These are phyloP conservation scores for Ganaspis sp. DNA, from an alignment of 1,140 invertebrate genomes.

Conservation along the genomic window DNA sequence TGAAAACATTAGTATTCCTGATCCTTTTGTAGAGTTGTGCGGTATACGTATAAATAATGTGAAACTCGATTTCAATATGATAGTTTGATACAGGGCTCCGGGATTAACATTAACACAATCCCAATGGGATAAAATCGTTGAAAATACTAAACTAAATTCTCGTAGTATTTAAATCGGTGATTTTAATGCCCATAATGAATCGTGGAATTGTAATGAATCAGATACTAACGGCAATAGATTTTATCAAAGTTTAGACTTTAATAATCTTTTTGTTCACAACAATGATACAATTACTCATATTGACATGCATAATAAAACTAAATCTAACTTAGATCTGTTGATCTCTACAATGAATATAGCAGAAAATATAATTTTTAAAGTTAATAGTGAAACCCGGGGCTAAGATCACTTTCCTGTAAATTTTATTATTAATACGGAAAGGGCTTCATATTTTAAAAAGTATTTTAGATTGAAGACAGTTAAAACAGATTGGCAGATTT, in stretches of 20 bases:
- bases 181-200: slow-evolving; percentile 10
- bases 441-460: neutral
- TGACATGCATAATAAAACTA: neutral
- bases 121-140: slow-evolving; percentile 33
- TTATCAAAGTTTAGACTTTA: neutral
- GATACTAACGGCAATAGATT: slow-evolving; percentile 16
- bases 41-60: slow-evolving; percentile 36
- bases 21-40: neutral
- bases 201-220: slow-evolving; percentile 31
- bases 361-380: neutral
- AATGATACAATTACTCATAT: neutral
- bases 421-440: neutral
- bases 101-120: slow-evolving; percentile 3
- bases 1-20: neutral
- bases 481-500: too few species aligned
- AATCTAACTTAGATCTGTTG: neutral
- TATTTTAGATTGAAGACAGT: neutral
- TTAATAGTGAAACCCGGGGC: neutral
- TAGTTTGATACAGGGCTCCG: slow-evolving; percentile 37
- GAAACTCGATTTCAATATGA: neutral
- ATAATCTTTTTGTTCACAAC: slow-evolving; percentile 28
- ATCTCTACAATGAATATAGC: neutral
- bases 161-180: slow-evolving; percentile 1
- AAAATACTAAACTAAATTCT: neutral
- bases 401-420: neutral